Base-by-base conservation (phyloP, 2,888 invertebrate genomes). In the Micoletzkya japonica region DNA sequence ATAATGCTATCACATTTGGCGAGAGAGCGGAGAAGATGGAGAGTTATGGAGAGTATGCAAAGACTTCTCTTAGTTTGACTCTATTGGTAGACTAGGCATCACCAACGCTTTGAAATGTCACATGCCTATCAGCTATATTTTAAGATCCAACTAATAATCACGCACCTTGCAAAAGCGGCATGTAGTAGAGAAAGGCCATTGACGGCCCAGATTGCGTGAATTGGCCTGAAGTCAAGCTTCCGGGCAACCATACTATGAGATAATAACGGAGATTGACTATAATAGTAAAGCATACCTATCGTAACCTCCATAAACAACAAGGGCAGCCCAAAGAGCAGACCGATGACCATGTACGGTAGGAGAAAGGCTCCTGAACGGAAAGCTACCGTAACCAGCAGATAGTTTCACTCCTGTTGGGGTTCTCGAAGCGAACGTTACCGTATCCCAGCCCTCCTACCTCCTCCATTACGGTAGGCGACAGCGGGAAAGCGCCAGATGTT, bases 401-500 rank as follows among this genome's bases (percentile, higher is more conserved):
- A n/a, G n/a, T n/a, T n/a, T n/a, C n/a, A n/a, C n/a, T n/a, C n/a
- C n/a, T n/a, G n/a, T n/a, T n/a, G n/a, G n/a, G n/a, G n/a, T n/a
- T n/a, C n/a, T n/a, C n/a, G n/a, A n/a, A n/a, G n/a, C n/a, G n/a
- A n/a, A n/a, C n/a, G n/a, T n/a, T n/a, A n/a, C n/a, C n/a, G n/a
- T n/a, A n/a, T n/a, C n/a, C n/a, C n/a, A n/a, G 52, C 20, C 26
- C 34, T 69, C 72, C 44, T 17, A 78, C 76, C 74, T 70, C 81
- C 81, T 52, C 81, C 81, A 63, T 79, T 76, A 32, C 77, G 73
- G 67, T 73, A 77, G 10, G 77, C 77, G 57, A 77, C 58, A 3
- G 67, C 70, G 49, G 77, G 77, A 64, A 77, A 77, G 49, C 74
- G 59, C 79, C 79, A 79, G 44, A 79, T 75, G 71, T 82, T 83